Evolutionary conservation across 2,113 vertebrate species (phyloP), one percentile per base, ranked within the genome.

Genomic region (Oreochromis spilurus): DNA sequence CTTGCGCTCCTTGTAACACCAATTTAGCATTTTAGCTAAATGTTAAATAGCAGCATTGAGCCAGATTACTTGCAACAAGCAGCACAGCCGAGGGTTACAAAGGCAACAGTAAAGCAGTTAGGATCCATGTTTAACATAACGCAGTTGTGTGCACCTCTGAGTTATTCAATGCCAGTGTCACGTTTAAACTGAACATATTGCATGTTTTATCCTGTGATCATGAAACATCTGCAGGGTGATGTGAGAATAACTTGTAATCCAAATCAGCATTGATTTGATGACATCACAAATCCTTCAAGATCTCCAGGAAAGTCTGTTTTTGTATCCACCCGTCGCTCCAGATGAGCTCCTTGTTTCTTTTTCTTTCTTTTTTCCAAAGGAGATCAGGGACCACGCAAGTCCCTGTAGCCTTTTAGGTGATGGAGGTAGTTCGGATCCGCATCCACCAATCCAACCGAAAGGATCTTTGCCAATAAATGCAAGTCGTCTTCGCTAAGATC

Each of bases 401-500:
- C 96, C 86, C 96, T 91, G 94, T 93, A 96, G 83, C 91, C 94
- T 91, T 96, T 97, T 2, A 97, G 94, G 40, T 96, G 96, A 9
- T 97, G 95, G 55, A 97, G 92, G 62, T 95, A 96, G 91, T 95
- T 91, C 10, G 96, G 96, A 85, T 97, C 96, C 4, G 96, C 96
- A 26, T 97, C 96, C 85, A 97, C 96, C 90, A 97, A 75, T 60
- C 96, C 96, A 31, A 92, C 85, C 2, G 95, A 95, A 34, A 97
- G 92, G 85, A 97, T 95, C 89, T 40, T 95, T 58, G 94, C 94
- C 90, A 97, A 67, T 14, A 97, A 80, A 38, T 95, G 87, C 21
- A 96, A 40, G 43, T 97, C 96, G 31, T 94, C 85, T 5, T 96
- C 94, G 70, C 72, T 96, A 52, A 96, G 70, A 31, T 94, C 94